These are phyloP conservation scores for Drosophila tani DNA, from an alignment of 1,140 invertebrate genomes.

Conservation along the genomic window DNA sequence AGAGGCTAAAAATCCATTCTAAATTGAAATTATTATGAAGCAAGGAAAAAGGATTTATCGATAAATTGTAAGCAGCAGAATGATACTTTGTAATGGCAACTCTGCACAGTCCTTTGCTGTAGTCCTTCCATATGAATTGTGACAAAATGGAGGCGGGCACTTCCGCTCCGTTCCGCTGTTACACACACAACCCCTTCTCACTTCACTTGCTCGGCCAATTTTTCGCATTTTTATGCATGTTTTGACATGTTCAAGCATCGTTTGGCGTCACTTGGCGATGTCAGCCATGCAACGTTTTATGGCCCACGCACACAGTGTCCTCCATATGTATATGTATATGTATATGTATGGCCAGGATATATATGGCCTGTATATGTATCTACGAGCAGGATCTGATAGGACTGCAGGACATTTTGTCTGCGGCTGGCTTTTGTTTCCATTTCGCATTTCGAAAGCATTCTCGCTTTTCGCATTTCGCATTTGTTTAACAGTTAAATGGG, in stretches of 20 bases:
- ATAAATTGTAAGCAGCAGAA: too few relatives aligned
- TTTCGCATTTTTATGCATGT: slow-evolving; percentile 71
- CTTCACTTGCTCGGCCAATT: slow-evolving; percentile 30
- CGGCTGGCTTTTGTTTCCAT: slow-evolving; percentile 56
- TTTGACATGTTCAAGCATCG: slow-evolving; percentile 74
- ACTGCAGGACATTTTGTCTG: slow-evolving; percentile 33
- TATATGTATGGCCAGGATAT: background rate
- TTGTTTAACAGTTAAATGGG: slow-evolving; percentile 55
- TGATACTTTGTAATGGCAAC: too few relatives aligned
- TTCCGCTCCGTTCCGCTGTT: background rate
- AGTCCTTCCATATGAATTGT: background rate
- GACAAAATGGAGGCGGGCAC: slow-evolving; percentile 11
- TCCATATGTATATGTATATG: background rate
- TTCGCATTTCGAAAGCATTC: slow-evolving; percentile 11
- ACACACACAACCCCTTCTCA: background rate
- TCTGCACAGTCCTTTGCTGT: too few relatives aligned
- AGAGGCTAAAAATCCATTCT: too few relatives aligned
- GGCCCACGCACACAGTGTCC: slow-evolving; percentile 26
- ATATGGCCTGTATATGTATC: background rate
- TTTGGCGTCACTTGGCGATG: slow-evolving; percentile 71
- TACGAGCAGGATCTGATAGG: slow-evolving; percentile 27
- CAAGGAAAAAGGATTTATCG: too few relatives aligned
- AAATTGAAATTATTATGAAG: too few relatives aligned
- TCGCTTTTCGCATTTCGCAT: slow-evolving; percentile 32
- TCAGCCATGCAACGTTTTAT: slow-evolving; percentile 69